These are phyloP conservation scores for human (Homo sapiens) DNA, from an alignment of 2,113 vertebrate species.

Conservation along the genomic window GRCh38 chr7:94281001-94281500, in stretches of 20 bases:
- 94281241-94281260: conserved; percentile 54
- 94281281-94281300: conserved; percentile 29
- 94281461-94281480: not conserved
- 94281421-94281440: not conserved
- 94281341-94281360: not conserved
- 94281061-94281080: conserved; percentile 67
- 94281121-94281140: conserved; percentile 26
- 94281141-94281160: not conserved
- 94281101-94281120: conserved; percentile 50
- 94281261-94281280: conserved; percentile 53
- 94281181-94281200: conserved; percentile 54
- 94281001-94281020: not conserved
- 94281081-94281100: conserved; percentile 56
- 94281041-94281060: conserved; percentile 43
- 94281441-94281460: not conserved
- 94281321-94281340: not conserved
- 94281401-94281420: not conserved
- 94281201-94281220: conserved; percentile 49
- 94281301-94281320: not conserved
- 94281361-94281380: conserved; percentile 62
- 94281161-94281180: not conserved
- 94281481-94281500: not conserved
- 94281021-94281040: conserved; percentile 39
- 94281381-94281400: conserved; percentile 24
- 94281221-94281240: conserved; percentile 64